phyloP scores from a whole-genome alignment of 1,140 invertebrate genomes.

The Notospermus geniculatus region DNA sequence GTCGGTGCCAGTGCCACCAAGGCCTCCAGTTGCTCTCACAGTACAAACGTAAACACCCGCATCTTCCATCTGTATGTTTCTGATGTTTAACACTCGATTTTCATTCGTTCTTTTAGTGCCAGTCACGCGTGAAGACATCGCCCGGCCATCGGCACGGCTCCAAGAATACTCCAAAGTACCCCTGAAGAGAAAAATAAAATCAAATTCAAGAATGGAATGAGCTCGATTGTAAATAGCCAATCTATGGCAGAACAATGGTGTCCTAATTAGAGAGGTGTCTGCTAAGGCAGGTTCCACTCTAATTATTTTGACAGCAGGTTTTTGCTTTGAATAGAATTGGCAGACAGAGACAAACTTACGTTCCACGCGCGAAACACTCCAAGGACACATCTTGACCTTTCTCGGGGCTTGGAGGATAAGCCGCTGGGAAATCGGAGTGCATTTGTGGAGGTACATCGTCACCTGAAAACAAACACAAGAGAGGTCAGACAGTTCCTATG shows the following conservation, averaged over 20 bases:
- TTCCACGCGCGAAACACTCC: slow-evolving; percentile 95
- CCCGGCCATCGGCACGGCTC: slow-evolving; percentile 52
- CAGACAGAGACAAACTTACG: slow-evolving; percentile 72
- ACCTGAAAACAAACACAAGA: too few species aligned
- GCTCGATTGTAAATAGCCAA: too few species aligned
- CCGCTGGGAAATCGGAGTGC: slow-evolving; percentile 91
- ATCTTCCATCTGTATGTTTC: slow-evolving; percentile 84
- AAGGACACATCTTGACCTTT: slow-evolving; percentile 85
- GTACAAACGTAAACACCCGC: slow-evolving; percentile 89
- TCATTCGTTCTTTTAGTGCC: slow-evolving; percentile 75
- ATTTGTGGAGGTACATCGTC: slow-evolving; percentile 49
- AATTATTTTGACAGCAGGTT: too few species aligned
- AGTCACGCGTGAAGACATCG: slow-evolving; percentile 71
- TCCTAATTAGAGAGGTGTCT: too few species aligned
- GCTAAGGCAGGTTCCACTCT: too few species aligned
- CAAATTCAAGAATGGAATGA: too few species aligned
- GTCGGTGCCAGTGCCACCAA: not conserved
- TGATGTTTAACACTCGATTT: slow-evolving; percentile 83
- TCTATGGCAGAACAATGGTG: too few species aligned
- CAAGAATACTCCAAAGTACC: slow-evolving; percentile 37
- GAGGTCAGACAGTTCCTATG: too few species aligned
- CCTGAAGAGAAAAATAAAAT: slow-evolving; percentile 18
- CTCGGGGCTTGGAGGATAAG: slow-evolving; percentile 85
- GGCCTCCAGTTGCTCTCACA: slow-evolving; percentile 72
- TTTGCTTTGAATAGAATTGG: too few species aligned